Conservation (phyloP, 1,140 invertebrate genomes). For the Hyles euphorbiae region DNA sequence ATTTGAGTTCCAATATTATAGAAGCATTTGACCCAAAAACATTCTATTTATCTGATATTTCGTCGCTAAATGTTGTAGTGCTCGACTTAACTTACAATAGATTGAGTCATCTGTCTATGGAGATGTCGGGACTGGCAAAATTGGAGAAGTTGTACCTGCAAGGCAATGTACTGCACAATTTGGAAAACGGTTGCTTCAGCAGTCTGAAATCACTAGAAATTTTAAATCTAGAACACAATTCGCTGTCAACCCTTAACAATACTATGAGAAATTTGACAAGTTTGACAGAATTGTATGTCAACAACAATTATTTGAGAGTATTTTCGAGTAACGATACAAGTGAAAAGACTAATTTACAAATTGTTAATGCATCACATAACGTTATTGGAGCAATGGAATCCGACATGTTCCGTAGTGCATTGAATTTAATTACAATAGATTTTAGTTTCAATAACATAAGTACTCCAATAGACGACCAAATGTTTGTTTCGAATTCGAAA, state of each 20-base stretch:
- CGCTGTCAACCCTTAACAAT: conserved; percentile 33
- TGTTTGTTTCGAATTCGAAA: conserved; percentile 43
- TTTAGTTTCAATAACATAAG: conserved; percentile 47
- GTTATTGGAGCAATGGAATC: conserved; percentile 39
- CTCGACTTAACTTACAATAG: conserved; percentile 39
- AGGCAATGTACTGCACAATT: conserved; percentile 32
- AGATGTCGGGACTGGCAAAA: conserved; percentile 23
- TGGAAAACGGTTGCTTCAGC: conserved; percentile 36
- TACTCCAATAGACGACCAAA: conserved; percentile 31
- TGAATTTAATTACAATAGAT: conserved; percentile 40
- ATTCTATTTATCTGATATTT: conserved; percentile 22
- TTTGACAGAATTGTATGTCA: conserved; percentile 40
- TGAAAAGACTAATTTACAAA: conserved; percentile 31
- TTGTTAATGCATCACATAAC: conserved; percentile 50
- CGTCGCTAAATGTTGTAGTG: conserved; percentile 16
- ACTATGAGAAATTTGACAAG: conserved; percentile 41
- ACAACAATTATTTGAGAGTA: conserved; percentile 37
- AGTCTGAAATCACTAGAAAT: conserved; percentile 30
- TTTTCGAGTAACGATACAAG: conserved; percentile 44
- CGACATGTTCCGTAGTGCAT: conserved; percentile 46
- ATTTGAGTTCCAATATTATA: conserved; percentile 46
- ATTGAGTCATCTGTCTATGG: conserved; percentile 21
- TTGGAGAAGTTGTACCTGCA: conserved; percentile 36
- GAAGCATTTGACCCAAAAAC: conserved; percentile 26
- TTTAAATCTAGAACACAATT: conserved; percentile 43